phyloP scores from a whole-genome alignment of 2,888 invertebrate genomes.

The Synergus japonicus region DNA sequence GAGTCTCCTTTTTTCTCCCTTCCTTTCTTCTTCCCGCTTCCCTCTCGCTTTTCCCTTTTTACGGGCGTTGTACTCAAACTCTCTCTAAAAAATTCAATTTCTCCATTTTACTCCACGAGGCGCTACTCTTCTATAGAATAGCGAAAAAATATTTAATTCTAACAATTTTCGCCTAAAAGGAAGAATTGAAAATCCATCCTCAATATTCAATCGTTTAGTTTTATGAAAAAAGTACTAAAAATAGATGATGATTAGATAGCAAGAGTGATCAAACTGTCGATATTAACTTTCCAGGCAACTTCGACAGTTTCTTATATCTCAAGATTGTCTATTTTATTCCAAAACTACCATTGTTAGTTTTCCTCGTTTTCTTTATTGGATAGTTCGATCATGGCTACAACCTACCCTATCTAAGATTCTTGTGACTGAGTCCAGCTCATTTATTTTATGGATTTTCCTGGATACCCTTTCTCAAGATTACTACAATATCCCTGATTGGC shows the following conservation, averaged over 20 bases:
- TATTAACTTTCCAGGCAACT: too few relatives aligned
- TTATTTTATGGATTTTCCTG: slow-evolving; percentile 21
- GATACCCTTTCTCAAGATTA: slow-evolving; percentile 12
- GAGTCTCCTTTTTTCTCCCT: slow-evolving; percentile 36
- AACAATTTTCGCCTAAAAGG: too few relatives aligned
- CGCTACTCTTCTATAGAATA: too few relatives aligned
- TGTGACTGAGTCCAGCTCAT: not conserved
- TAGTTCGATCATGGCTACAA: not conserved
- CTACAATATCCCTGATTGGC: not conserved
- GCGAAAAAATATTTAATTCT: too few relatives aligned
- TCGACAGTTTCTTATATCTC: too few relatives aligned
- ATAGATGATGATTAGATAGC: too few relatives aligned
- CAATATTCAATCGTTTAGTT: too few relatives aligned
- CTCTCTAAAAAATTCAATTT: not conserved
- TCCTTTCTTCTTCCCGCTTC: slow-evolving; percentile 35
- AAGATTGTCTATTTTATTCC: not conserved
- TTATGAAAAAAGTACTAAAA: too few relatives aligned
- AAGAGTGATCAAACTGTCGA: too few relatives aligned
- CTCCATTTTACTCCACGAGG: not conserved
- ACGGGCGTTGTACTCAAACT: not conserved
- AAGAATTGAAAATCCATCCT: too few relatives aligned
- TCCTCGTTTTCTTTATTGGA: not conserved
- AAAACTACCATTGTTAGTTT: not conserved
- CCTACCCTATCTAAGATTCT: not conserved
- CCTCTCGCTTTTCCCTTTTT: slow-evolving; percentile 39